phyloP scores from a whole-genome alignment of 2,888 invertebrate genomes.

The Heterodera filipjevi region DNA sequence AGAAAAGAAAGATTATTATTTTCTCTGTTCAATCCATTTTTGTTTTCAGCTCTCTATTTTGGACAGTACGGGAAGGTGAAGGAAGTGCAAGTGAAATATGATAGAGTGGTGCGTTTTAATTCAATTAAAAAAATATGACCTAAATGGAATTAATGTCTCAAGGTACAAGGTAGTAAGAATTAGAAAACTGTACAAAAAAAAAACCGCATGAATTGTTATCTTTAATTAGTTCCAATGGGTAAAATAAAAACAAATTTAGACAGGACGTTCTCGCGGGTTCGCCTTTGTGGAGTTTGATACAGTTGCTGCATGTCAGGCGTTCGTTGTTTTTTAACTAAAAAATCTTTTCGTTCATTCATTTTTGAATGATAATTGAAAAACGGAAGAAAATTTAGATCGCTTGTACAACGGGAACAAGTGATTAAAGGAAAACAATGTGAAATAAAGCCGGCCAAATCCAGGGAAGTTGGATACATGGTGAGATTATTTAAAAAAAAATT shows the following conservation, averaged over 20 bases:
- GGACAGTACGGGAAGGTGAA: constrained; percentile 61
- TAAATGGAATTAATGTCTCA: no score
- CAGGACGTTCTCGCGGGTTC: constrained; percentile 65
- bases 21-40: neutral
- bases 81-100: constrained; percentile 63
- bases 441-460: constrained; percentile 65
- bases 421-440: constrained; percentile 64
- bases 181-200: neutral
- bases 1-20: neutral
- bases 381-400: constrained; percentile 45
- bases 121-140: no score
- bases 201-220: no score
- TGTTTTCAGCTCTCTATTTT: constrained; percentile 50
- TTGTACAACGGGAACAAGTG: constrained; percentile 58
- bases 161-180: no score
- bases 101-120: constrained; percentile 47
- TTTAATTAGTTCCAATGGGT: no score
- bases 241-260: neutral
- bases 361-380: neutral
- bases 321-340: constrained; percentile 9
- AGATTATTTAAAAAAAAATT: neutral
- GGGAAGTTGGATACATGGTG: constrained; percentile 46
- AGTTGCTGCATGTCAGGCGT: constrained; percentile 57
- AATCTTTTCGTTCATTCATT: neutral
- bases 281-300: constrained; percentile 65